These are phyloP conservation scores for Limenitis camilla DNA, from an alignment of 2,888 invertebrate species.

Conservation along the genomic window DNA sequence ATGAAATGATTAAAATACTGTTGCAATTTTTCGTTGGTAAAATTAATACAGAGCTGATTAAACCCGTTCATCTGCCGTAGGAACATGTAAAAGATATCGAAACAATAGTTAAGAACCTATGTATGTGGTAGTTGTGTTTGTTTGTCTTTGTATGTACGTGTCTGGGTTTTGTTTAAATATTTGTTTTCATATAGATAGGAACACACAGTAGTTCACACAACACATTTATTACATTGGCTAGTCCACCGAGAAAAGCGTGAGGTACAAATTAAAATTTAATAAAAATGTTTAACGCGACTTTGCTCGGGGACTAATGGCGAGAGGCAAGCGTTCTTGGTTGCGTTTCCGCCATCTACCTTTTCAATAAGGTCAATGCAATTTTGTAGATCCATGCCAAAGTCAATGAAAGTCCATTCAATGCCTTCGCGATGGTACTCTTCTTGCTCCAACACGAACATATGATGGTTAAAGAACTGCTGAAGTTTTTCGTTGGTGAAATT, in stretches of 20 bases:
- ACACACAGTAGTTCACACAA: slow-evolving; percentile 50
- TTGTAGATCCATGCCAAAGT: slow-evolving; percentile 97
- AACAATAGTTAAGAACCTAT: slow-evolving; percentile 27
- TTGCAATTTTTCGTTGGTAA: slow-evolving; percentile 95
- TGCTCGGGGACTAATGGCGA: slow-evolving; percentile 60
- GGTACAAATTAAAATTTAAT: slow-evolving; percentile 15
- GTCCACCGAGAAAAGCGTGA: slow-evolving; percentile 46
- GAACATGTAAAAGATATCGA: slow-evolving; percentile 49
- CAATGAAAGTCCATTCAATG: slow-evolving; percentile 96
- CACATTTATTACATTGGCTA: slow-evolving; percentile 57
- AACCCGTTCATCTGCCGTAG: slow-evolving; percentile 89
- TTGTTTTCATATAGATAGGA: slow-evolving; percentile 32
- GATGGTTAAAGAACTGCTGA: slow-evolving; percentile 98
- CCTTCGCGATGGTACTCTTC: slow-evolving; percentile 96
- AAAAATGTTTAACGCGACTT: slow-evolving; percentile 29
- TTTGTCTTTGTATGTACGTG: slow-evolving; percentile 32
- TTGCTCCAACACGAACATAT: slow-evolving; percentile 98
- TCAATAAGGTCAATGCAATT: slow-evolving; percentile 97
- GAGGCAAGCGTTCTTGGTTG: slow-evolving; percentile 69
- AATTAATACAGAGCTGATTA: slow-evolving; percentile 97
- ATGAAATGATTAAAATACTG: slow-evolving; percentile 98
- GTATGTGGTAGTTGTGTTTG: slow-evolving; percentile 27
- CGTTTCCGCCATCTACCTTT: slow-evolving; percentile 81
- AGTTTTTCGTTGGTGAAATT: slow-evolving; percentile 98
- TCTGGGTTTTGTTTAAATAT: slow-evolving; percentile 34